phyloP scores from a whole-genome alignment of 1,140 invertebrate genomes.

The Ips typographus region DNA sequence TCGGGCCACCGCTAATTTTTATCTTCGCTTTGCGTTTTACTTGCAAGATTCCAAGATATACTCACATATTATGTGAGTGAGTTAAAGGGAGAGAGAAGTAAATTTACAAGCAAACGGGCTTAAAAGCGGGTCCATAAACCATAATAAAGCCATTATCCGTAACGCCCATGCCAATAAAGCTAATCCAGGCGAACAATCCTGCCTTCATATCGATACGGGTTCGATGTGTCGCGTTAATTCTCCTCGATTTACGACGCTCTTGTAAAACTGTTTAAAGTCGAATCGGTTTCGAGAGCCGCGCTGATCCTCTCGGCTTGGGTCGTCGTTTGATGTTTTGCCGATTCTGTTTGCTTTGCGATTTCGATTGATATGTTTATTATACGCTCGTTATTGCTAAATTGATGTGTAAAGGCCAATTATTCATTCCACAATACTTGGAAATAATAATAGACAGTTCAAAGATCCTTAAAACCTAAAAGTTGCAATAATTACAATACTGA shows the following conservation, averaged over 20 bases:
- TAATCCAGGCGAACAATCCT: constrained; percentile 10
- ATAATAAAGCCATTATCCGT: not conserved
- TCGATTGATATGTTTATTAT: no score
- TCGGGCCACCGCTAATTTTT: not conserved
- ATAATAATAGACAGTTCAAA: no score
- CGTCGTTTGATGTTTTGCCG: constrained; percentile 12
- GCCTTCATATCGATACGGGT: constrained; percentile 11
- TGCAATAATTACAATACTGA: no score
- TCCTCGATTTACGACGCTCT: constrained; percentile 9
- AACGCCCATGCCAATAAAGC: constrained; percentile 15
- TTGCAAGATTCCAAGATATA: not conserved
- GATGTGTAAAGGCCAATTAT: no score
- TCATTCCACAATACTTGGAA: no score
- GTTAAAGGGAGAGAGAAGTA: not conserved
- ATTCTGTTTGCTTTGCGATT: no score
- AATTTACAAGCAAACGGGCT: constrained; percentile 2
- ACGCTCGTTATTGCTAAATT: no score
- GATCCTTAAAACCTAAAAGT: no score
- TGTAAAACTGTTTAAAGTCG: constrained; percentile 11
- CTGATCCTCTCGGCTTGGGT: constrained; percentile 14
- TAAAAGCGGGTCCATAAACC: no score
- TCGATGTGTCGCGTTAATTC: constrained; percentile 6
- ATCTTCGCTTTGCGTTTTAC: not conserved
- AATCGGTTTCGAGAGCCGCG: constrained; percentile 11
- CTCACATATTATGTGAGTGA: not conserved